Evolutionary conservation across 2,797 vertebrate genomes (phyloP).

Genomic region (Borostomias antarcticus): DNA sequence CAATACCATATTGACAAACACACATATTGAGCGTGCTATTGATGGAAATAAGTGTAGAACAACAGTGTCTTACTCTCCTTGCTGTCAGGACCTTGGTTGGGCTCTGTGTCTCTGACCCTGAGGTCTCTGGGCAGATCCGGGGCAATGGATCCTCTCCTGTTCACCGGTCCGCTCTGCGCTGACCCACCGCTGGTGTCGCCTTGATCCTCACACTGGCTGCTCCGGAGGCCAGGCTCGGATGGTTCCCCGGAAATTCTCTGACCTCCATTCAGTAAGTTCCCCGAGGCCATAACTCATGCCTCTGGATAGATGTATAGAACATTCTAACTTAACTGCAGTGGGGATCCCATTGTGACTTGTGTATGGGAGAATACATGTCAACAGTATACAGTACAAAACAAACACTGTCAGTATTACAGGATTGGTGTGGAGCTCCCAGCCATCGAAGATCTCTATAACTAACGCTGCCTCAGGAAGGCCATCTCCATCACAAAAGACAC

Average conservation of each 20-base stretch:
- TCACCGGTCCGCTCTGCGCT: background rate
- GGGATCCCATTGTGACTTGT: too few species aligned
- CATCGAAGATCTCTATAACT: too few species aligned
- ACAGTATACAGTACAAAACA: too few species aligned
- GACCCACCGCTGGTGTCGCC: slow-evolving; percentile 1
- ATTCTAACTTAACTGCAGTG: too few species aligned
- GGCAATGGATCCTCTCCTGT: slow-evolving; percentile 10
- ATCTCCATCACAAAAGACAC: too few species aligned
- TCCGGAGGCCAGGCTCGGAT: slow-evolving; percentile 4
- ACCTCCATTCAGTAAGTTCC: slow-evolving; percentile 12
- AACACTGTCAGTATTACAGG: too few species aligned
- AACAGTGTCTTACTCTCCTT: slow-evolving; percentile 57
- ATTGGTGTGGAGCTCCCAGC: too few species aligned
- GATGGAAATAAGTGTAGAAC: background rate
- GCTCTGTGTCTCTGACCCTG: slow-evolving; percentile 34
- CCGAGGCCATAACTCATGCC: slow-evolving; percentile 33
- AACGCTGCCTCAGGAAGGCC: too few species aligned
- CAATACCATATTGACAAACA: background rate
- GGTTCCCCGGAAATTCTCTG: slow-evolving; percentile 19
- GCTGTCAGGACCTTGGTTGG: slow-evolving; percentile 48
- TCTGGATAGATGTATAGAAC: slow-evolving; percentile 2
- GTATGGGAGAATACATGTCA: too few species aligned
- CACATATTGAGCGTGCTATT: background rate
- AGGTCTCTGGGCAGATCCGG: slow-evolving; percentile 42
- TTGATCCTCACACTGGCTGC: slow-evolving; percentile 28